phyloP scores from a whole-genome alignment of 2,888 invertebrate species.

The Dugesia japonica region DNA sequence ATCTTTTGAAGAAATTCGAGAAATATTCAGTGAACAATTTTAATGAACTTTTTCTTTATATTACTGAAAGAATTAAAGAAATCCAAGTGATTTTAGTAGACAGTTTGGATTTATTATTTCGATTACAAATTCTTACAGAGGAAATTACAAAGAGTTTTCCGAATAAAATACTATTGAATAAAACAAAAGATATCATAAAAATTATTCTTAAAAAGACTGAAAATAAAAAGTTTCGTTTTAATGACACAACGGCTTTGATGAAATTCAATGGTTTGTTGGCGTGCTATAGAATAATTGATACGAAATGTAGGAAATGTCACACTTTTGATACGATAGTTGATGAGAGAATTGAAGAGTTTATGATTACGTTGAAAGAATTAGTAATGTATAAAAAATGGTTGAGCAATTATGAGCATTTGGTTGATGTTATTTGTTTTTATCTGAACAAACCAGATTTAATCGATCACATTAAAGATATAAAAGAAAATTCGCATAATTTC shows the following conservation, averaged over 20 bases:
- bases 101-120: background rate
- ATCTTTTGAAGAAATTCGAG: too few species aligned
- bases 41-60: too few species aligned
- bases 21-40: too few species aligned
- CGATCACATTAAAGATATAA: background rate
- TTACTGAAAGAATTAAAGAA: background rate
- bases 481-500: background rate
- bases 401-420: background rate
- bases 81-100: background rate
- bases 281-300: background rate
- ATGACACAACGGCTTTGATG: background rate
- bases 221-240: background rate
- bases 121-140: background rate
- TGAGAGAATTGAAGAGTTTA: background rate
- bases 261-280: background rate
- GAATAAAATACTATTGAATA: background rate
- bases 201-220: background rate
- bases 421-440: slow-evolving; percentile 1
- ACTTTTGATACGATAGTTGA: background rate
- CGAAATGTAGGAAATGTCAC: slow-evolving; percentile 10
- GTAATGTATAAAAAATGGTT: background rate
- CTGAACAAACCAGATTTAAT: background rate
- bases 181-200: background rate
- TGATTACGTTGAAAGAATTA: slow-evolving; percentile 2
- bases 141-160: background rate